Base-by-base conservation (phyloP, 2,888 invertebrate species). In the Desoria tigrina region DNA sequence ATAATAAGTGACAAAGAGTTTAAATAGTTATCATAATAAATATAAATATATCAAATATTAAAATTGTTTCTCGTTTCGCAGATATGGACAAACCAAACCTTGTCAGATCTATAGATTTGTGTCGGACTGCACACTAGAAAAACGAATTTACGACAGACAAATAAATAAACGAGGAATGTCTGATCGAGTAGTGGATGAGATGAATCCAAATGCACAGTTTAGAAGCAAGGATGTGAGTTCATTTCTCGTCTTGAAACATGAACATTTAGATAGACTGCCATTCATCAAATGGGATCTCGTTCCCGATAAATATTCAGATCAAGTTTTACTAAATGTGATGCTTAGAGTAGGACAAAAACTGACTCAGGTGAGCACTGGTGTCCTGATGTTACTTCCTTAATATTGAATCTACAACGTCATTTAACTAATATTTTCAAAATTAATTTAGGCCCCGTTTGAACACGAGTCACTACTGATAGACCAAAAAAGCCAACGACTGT, bases 91-190 rank as follows among this genome's bases (percentile, higher is more conserved):
- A 81, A 86, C 86, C 77, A 97, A 95, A 78, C 90, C 90, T 0
- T 96, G 96, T 78, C 96, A 90, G 80, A 94, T 99, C 3, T 99
- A 98, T 80, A 87, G 98, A 45, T 86, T 99, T 67, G 95, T 99
- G 4, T 95, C 95, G 81, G 98, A 99, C 81, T 94, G 94, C 81
- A 95, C 94, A 75, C 84, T 99, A 73, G 99, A 99, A 79, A 92
- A 95, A 82, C 94, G 95, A 81, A 99, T 99, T 72, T 99, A 98
- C 80, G 98, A 99, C 79, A 83, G 99, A 28, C 99, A 99, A 83
- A 93, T 99, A 71, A 95, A 93, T 80, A 98, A 98, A 79, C 95
- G 97, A 81, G 97, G 97, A 65, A 95, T 98, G 91, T 92, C 97
- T 0, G 96, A 98, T 81, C 86, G 98, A 18, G 96, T 99, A 3